Conservation (phyloP, 2,113 vertebrate species). For the Pseudolaguvia tuberculata region DNA sequence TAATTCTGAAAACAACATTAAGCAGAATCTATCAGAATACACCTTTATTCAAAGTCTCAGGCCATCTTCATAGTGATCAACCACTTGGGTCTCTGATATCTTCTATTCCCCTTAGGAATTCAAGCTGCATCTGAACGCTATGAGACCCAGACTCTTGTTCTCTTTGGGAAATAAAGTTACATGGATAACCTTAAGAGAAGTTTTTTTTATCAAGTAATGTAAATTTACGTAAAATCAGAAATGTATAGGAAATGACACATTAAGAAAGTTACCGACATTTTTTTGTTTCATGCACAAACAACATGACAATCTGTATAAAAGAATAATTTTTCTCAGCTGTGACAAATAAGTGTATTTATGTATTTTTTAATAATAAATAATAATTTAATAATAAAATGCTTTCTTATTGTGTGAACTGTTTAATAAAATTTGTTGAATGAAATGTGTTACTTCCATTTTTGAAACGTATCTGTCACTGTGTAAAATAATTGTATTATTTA, state of each 20-base stretch:
- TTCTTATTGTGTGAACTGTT: constrained; percentile 53
- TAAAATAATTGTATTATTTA: too few species aligned
- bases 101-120: too few species aligned
- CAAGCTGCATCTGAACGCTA: too few species aligned
- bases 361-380: background rate
- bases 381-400: constrained; percentile 26
- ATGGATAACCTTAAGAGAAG: too few species aligned
- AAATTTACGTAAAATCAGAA: background rate
- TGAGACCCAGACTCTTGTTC: too few species aligned
- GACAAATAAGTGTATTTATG: background rate
- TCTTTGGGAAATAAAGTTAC: too few species aligned
- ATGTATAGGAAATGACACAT: background rate
- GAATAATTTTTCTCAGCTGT: background rate
- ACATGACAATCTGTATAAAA: constrained; percentile 9
- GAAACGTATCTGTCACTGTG: background rate
- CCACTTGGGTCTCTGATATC: background rate
- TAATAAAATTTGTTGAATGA: too few species aligned
- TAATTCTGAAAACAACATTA: background rate
- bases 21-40: background rate
- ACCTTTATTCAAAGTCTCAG: background rate
- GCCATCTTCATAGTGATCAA: background rate
- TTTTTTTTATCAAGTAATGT: background rate
- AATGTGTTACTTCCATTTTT: constrained; percentile 7
- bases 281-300: background rate
- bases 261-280: background rate